Evolutionary conservation across 2,797 vertebrate species (phyloP).

Genomic region (Danio kyathit): DNA sequence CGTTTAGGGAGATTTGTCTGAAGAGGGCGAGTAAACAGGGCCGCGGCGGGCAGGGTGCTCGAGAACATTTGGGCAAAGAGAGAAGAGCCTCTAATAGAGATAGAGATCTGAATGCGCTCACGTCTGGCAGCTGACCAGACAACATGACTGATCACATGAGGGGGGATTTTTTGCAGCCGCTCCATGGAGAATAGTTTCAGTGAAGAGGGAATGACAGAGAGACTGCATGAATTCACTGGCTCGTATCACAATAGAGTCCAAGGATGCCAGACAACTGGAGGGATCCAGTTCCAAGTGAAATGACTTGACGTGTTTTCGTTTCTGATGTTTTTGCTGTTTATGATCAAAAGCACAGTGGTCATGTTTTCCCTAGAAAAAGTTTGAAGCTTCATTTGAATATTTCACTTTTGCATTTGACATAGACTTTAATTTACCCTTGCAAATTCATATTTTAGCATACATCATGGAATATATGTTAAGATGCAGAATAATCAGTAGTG

Average conservation of each 20-base stretch:
- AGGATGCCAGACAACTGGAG: slow-evolving; percentile 4
- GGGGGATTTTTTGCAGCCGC: slow-evolving; percentile 21
- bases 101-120: slow-evolving; percentile 73
- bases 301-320: background rate
- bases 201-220: slow-evolving; percentile 32
- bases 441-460: too few relatives aligned
- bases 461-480: too few relatives aligned
- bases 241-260: slow-evolving; percentile 44
- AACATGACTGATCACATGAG: slow-evolving; percentile 65
- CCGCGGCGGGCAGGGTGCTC: slow-evolving; percentile 3
- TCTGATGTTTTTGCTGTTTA: background rate
- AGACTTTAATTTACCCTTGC: too few relatives aligned
- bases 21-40: slow-evolving; percentile 44
- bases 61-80: slow-evolving; percentile 26
- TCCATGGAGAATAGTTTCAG: slow-evolving; percentile 38
- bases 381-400: background rate
- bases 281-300: background rate
- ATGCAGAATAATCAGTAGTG: too few relatives aligned
- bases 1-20: slow-evolving; percentile 51
- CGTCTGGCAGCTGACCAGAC: slow-evolving; percentile 75
- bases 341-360: background rate
- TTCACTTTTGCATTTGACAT: too few relatives aligned
- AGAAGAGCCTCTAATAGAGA: slow-evolving; percentile 55
- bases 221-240: slow-evolving; percentile 28
- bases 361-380: background rate